phyloP scores from a whole-genome alignment of 2,888 invertebrate genomes.

The Scrobipalpa atriplicella region DNA sequence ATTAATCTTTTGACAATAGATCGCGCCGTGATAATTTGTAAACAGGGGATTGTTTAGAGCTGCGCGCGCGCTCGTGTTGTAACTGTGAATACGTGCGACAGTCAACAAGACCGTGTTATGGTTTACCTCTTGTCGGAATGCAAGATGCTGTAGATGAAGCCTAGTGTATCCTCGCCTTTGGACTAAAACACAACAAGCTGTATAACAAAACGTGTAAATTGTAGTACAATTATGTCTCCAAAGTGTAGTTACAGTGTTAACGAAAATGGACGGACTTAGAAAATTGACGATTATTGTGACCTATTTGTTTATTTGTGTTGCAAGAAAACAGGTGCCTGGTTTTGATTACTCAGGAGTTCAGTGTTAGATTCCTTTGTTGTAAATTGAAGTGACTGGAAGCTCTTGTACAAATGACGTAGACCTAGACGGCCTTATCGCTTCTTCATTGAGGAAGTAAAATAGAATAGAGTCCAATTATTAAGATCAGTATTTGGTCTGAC shows the following conservation, averaged over 20 bases:
- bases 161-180: conserved; percentile 28
- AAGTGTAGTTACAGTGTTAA: conserved; percentile 37
- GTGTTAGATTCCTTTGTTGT: too few species aligned
- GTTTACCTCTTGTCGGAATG: conserved; percentile 61
- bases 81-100: conserved; percentile 60
- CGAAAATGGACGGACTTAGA: conserved; percentile 52
- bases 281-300: conserved; percentile 37
- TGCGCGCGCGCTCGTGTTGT: conserved; percentile 55
- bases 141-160: conserved; percentile 44
- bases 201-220: neutral
- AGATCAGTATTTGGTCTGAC: too few species aligned
- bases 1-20: conserved; percentile 52
- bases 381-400: too few species aligned
- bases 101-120: conserved; percentile 70
- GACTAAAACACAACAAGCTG: conserved; percentile 28
- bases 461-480: too few species aligned
- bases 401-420: too few species aligned
- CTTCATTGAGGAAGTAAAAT: too few species aligned
- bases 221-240: conserved; percentile 45
- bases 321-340: conserved; percentile 6
- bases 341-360: neutral
- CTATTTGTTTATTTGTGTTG: conserved; percentile 37
- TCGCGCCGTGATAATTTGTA: conserved; percentile 73
- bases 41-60: conserved; percentile 68
- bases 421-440: too few species aligned